Evolutionary conservation across 2,113 vertebrate species (phyloP).

Genomic region (Rutilus rutilus): DNA sequence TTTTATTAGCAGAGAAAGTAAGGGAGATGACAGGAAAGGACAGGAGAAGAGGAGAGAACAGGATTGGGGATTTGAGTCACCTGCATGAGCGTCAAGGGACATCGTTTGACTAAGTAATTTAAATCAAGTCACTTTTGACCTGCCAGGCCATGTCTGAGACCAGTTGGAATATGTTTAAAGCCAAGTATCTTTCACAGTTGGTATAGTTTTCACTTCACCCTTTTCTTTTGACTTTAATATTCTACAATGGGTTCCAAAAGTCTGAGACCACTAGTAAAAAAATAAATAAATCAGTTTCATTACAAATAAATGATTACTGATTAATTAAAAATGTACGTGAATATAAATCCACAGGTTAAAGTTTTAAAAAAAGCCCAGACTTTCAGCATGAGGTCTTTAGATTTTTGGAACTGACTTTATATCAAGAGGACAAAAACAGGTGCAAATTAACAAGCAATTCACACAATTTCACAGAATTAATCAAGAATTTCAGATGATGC

Average conservation of each 20-base stretch:
- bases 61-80: neutral
- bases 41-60: neutral
- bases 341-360: neutral
- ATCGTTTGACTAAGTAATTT: neutral
- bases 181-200: neutral
- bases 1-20: neutral
- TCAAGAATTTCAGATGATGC: too few species aligned
- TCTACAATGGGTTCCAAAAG: neutral
- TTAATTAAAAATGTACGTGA: neutral
- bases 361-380: too few species aligned
- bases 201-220: neutral
- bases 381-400: too few species aligned
- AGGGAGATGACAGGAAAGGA: neutral
- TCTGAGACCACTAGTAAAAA: too few species aligned
- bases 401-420: too few species aligned
- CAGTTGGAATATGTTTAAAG: neutral
- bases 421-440: neutral
- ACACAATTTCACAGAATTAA: too few species aligned
- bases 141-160: neutral
- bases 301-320: neutral
- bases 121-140: constrained; percentile 3
- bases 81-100: neutral
- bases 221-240: neutral
- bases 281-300: too few species aligned
- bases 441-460: too few species aligned